Evolutionary conservation across 2,797 vertebrate genomes (phyloP).

Genomic region (Pteropus rufus): DNA sequence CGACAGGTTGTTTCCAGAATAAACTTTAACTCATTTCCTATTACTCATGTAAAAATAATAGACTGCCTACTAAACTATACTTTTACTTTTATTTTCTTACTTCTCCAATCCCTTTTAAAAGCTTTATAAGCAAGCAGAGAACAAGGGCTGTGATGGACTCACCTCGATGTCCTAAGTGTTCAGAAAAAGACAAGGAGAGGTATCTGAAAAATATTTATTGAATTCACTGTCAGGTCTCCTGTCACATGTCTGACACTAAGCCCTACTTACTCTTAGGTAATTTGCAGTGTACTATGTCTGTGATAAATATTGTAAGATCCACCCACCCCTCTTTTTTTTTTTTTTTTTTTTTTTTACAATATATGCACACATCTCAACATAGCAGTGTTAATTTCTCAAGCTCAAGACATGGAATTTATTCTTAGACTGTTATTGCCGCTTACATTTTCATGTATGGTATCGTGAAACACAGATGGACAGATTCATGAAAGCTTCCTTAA

Average conservation of each 20-base stretch:
- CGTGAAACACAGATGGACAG: not conserved
- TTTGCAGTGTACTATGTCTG: not conserved
- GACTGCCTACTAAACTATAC: not conserved
- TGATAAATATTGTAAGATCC: not conserved
- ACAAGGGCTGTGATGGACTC: not conserved
- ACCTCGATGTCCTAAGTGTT: not conserved
- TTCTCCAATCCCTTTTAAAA: not conserved
- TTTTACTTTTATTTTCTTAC: slow-evolving; percentile 20
- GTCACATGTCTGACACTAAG: not conserved
- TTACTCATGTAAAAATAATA: not conserved
- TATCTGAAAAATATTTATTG: not conserved
- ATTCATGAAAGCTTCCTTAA: not conserved
- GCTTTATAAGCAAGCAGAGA: slow-evolving; percentile 1
- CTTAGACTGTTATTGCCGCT: not conserved
- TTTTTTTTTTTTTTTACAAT: not conserved
- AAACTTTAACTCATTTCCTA: not conserved
- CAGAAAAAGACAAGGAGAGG: not conserved
- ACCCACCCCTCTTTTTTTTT: not conserved
- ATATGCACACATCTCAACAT: not conserved
- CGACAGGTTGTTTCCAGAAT: not conserved
- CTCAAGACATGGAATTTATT: not conserved
- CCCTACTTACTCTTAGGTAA: not conserved
- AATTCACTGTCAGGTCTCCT: not conserved
- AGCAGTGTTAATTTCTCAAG: not conserved
- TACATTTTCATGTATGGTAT: not conserved